Evolutionary conservation across 2,888 invertebrate genomes (phyloP).

Genomic region (Lochmaea crataegi): DNA sequence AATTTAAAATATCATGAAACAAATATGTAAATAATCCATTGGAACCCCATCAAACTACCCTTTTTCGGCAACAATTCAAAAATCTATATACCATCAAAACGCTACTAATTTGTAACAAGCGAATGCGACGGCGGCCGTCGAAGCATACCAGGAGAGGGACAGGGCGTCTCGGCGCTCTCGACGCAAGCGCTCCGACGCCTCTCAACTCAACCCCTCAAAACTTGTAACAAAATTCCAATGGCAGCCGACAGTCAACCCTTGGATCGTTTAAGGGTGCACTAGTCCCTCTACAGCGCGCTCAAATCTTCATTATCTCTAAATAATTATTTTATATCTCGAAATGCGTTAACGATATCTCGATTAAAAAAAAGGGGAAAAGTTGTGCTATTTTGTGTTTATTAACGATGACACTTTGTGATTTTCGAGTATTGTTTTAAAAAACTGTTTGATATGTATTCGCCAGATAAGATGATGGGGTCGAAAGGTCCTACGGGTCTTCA

Average conservation of each 20-base stretch:
- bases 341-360: conserved; percentile 5
- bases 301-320: background rate
- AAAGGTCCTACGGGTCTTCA: conserved; percentile 78
- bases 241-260: conserved; percentile 59
- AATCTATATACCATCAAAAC: conserved; percentile 66
- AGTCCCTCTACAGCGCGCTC: conserved; percentile 14
- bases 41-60: conserved; percentile 35
- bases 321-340: conserved; percentile 5
- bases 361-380: background rate
- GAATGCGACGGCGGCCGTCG: conserved; percentile 62
- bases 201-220: conserved; percentile 51
- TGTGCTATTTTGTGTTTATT: conserved; percentile 2
- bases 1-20: background rate
- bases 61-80: conserved; percentile 63
- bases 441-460: conserved; percentile 80
- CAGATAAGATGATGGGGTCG: conserved; percentile 93
- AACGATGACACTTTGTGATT: conserved; percentile 37
- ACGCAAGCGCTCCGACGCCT: conserved; percentile 53
- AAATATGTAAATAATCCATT: background rate
- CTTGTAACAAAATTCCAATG: conserved; percentile 62
- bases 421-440: conserved; percentile 24
- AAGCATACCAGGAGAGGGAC: conserved; percentile 51
- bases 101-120: conserved; percentile 65
- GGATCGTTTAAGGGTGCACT: conserved; percentile 51
- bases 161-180: conserved; percentile 60